Conservation (phyloP, 2,113 vertebrate genomes). For the Hoplias malabaricus region DNA sequence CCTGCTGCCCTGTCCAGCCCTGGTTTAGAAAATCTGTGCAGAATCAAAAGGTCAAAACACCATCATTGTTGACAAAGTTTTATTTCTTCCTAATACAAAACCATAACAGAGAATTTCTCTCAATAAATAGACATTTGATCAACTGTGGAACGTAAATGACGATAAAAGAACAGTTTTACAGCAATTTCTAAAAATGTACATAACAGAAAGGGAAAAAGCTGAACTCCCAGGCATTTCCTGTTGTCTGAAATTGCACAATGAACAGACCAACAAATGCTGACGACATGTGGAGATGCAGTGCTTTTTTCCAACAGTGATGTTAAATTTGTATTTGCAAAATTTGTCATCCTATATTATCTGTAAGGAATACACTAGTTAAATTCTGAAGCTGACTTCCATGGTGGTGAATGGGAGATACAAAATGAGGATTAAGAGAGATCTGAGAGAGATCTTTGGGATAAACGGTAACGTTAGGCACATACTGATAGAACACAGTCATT, state of each 20-base stretch:
- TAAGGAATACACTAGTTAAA: too few species aligned
- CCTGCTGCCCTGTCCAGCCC: too few species aligned
- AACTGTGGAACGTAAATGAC: constrained; percentile 30
- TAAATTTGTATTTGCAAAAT: too few species aligned
- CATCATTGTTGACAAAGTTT: constrained; percentile 11
- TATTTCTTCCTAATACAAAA: constrained; percentile 49
- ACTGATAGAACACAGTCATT: background rate
- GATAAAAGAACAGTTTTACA: constrained; percentile 3
- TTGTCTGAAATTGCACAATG: too few species aligned
- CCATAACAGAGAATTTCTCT: constrained; percentile 24
- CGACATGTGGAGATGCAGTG: too few species aligned
- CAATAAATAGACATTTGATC: constrained; percentile 50
- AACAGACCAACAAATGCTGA: too few species aligned
- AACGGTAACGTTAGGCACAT: constrained; percentile 41
- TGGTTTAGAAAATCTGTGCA: too few species aligned
- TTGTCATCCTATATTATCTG: too few species aligned
- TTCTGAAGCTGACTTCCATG: background rate
- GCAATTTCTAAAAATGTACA: background rate
- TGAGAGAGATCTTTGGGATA: constrained; percentile 41
- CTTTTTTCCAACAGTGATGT: too few species aligned
- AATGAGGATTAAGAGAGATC: background rate
- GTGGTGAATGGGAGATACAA: background rate
- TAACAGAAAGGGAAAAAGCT: background rate
- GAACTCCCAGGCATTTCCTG: too few species aligned
- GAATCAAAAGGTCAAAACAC: too few species aligned